Conservation (phyloP, 2,797 vertebrate genomes). For the Bradypodion pumilum region DNA sequence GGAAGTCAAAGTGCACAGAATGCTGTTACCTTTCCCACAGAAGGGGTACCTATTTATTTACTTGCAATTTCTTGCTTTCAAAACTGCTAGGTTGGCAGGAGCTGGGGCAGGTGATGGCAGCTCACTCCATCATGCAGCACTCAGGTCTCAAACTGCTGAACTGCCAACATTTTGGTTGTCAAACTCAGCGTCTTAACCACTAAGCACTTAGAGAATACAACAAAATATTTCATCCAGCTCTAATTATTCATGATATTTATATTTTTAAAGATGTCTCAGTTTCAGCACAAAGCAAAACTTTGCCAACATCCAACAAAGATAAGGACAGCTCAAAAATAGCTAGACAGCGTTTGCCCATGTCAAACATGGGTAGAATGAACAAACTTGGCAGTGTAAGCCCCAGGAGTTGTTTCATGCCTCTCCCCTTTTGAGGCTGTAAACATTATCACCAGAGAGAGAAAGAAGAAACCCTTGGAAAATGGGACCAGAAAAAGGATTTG, state of each 20-base stretch:
- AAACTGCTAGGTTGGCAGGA: too few species aligned
- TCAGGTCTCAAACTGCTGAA: too few species aligned
- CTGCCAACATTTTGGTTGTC: too few species aligned
- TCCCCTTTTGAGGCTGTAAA: not conserved
- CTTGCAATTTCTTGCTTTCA: too few species aligned
- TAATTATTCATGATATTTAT: not conserved
- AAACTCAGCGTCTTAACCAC: too few species aligned
- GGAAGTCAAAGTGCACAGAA: too few species aligned
- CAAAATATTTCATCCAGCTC: not conserved
- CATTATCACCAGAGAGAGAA: not conserved
- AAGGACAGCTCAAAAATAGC: slow-evolving; percentile 12
- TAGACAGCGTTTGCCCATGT: not conserved
- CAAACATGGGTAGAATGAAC: not conserved
- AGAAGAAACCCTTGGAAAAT: not conserved
- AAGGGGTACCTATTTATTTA: too few species aligned
- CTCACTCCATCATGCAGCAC: too few species aligned
- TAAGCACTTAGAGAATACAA: not conserved
- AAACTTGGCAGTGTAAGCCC: not conserved
- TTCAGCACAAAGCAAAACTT: not conserved
- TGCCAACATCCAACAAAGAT: not conserved
- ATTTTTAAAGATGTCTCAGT: not conserved
- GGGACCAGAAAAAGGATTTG: not conserved
- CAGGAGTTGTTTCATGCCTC: not conserved
- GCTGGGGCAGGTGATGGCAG: too few species aligned
- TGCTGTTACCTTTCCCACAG: too few species aligned